Conservation (phyloP, 2,113 vertebrate species). For the Sphyrna mokarran region DNA sequence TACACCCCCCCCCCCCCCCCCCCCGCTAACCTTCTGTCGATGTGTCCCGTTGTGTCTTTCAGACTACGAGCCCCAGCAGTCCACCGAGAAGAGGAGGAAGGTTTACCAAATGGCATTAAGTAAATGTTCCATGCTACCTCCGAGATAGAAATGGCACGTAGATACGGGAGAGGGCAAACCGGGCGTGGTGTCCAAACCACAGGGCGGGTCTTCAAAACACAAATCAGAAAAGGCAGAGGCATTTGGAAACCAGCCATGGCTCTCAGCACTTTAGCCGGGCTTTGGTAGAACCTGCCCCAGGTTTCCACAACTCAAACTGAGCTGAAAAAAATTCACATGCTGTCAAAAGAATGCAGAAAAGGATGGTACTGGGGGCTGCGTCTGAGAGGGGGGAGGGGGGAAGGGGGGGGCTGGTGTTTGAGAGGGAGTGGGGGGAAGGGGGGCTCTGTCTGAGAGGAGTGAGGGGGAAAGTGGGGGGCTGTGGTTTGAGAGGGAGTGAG, state of each 20-base stretch:
- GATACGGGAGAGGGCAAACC: background rate
- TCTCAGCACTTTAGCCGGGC: background rate
- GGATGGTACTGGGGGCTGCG: too few relatives aligned
- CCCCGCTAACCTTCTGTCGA: background rate
- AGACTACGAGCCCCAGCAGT: conserved; percentile 79
- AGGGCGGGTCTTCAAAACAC: background rate
- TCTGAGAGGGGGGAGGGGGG: too few relatives aligned
- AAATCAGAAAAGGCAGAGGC: background rate
- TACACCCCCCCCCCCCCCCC: too few relatives aligned
- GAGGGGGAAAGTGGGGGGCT: too few relatives aligned
- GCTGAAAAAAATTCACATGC: background rate
- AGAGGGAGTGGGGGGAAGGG: too few relatives aligned
- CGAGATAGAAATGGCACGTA: background rate
- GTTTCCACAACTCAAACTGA: background rate
- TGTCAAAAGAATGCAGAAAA: too few relatives aligned
- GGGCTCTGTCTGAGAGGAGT: too few relatives aligned
- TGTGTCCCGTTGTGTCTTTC: conserved; percentile 41
- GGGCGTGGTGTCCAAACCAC: conserved; percentile 39
- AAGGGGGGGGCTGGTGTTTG: too few relatives aligned
- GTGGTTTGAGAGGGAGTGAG: conserved; percentile 6
- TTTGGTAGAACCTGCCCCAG: too few relatives aligned
- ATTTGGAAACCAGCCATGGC: background rate
- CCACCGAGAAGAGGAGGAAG: conserved; percentile 84
- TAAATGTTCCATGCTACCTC: conserved; percentile 49
- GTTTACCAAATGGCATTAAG: conserved; percentile 93